phyloP scores from a whole-genome alignment of 2,113 vertebrate species.

The Phocoena sinus region DNA sequence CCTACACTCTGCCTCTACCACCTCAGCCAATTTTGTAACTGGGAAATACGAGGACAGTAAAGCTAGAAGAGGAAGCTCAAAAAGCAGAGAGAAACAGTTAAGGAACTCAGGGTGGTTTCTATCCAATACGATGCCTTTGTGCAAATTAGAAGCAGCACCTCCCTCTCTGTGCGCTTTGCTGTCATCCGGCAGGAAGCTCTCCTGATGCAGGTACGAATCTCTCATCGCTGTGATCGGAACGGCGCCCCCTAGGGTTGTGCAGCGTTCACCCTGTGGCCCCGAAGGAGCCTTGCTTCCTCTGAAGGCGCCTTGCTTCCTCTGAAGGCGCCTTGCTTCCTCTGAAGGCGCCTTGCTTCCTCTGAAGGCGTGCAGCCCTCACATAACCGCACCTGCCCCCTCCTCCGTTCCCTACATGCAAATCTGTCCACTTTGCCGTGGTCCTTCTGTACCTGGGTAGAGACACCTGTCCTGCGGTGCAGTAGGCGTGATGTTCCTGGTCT shows the following conservation, averaged over 20 bases:
- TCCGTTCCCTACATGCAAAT: background rate
- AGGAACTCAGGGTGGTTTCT: background rate
- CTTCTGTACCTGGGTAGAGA: background rate
- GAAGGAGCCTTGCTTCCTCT: background rate
- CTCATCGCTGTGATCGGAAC: background rate
- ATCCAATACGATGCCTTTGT: background rate
- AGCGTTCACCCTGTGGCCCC: rapidly evolving
- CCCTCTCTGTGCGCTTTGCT: background rate
- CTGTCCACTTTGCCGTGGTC: rapidly evolving
- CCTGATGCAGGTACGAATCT: background rate
- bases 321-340: background rate
- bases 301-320: too few species aligned
- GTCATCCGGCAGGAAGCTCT: background rate
- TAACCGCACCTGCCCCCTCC: background rate
- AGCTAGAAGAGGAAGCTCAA: background rate
- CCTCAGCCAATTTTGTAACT: background rate
- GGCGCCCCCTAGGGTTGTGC: background rate
- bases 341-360: background rate
- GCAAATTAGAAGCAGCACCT: background rate
- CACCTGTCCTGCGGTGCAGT: background rate
- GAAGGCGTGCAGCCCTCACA: background rate
- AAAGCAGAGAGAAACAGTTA: background rate
- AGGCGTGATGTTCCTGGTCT: background rate
- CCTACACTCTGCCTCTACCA: background rate
- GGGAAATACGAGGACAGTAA: background rate